Conservation (phyloP, 2,113 vertebrate species). For the Brienomyrus brachyistius region DNA sequence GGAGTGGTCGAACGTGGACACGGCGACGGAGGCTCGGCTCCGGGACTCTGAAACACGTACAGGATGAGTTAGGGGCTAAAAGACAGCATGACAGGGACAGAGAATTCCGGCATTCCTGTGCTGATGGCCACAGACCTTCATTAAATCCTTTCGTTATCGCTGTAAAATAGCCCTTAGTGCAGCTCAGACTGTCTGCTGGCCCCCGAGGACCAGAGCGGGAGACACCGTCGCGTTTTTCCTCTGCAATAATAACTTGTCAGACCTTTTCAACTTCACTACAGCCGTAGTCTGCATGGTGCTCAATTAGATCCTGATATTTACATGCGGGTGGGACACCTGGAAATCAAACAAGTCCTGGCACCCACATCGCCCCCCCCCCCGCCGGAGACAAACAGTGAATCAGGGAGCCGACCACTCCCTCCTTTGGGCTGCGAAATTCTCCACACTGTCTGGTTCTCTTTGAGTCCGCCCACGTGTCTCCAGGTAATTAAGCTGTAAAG, state of each 20-base stretch:
- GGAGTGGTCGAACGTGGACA: slow-evolving; percentile 58
- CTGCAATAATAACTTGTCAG: neutral
- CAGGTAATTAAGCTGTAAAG: neutral
- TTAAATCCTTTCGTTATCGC: neutral
- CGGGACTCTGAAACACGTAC: slow-evolving; percentile 49
- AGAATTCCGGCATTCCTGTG: neutral
- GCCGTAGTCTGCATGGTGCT: neutral
- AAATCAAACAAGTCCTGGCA: neutral
- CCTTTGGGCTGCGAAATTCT: neutral
- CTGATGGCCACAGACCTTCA: neutral
- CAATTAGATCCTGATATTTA: neutral
- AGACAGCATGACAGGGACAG: neutral
- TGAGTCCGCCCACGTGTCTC: neutral
- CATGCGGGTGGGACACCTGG: neutral
- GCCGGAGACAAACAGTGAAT: neutral
- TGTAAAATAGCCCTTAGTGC: neutral
- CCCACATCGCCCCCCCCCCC: no score
- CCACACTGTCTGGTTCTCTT: neutral
- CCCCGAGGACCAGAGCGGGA: neutral
- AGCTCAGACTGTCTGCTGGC: neutral
- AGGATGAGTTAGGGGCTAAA: neutral
- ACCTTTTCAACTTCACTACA: neutral
- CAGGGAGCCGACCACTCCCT: neutral
- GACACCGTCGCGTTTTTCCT: neutral
- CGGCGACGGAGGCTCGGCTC: slow-evolving; percentile 50